Evolutionary conservation across 2,113 vertebrate genomes (phyloP), one percentile per base, ranked within the genome.

Genomic region (Scartelaos histophorus): DNA sequence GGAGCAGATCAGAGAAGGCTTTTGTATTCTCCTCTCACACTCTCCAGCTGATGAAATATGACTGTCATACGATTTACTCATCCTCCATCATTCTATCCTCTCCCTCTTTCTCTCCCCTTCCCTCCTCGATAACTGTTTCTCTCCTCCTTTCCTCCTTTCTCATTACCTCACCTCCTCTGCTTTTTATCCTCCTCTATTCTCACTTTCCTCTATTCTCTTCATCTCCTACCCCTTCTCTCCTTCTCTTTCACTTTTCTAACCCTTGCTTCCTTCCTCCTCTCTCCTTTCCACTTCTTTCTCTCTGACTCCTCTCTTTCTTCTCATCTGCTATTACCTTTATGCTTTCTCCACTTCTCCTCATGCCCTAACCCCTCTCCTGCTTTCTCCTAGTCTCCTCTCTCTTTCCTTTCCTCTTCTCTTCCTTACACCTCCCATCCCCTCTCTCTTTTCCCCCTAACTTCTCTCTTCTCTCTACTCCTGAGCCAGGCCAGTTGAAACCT

Each of bases 51-150:
- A 79, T 86, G 79, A 86, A 81, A 75, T 75, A 61, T 73, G 58
- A 76, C 71, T 76, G 45, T 69, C 76, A 45, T 75, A 82, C 69
- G 29, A 2, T 57, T 77, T 24, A 38, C 69, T 73, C 71, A 58
- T 77, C 69, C 71, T 62, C 82, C 72, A 66, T 84, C 81, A 73
- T 81, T 85, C 81, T 80, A 67, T 58, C 73, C 82, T 73, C 16
- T 24, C 17, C 66, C 53, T 43, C 45, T 19, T 56, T 24, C 60
- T 67, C n/a, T 29, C 29, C 16, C 70, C 47, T 7, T 9, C 17
- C 19, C 5, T 69, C 24, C 57, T 66, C 89, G 82, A n/a, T n/a
- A n/a, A n/a, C 82, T 91, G 81, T 85, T n/a, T 2, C 4, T n/a
- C 19, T n/a, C 19, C 51, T 53, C 45, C 11, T 46, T 12, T 12